Percentiles rank a stretch among this genome's conserved stretches.
phyloP scores from a whole-genome alignment of 2,888 invertebrate species.

The Phaedon cochleariae region DNA sequence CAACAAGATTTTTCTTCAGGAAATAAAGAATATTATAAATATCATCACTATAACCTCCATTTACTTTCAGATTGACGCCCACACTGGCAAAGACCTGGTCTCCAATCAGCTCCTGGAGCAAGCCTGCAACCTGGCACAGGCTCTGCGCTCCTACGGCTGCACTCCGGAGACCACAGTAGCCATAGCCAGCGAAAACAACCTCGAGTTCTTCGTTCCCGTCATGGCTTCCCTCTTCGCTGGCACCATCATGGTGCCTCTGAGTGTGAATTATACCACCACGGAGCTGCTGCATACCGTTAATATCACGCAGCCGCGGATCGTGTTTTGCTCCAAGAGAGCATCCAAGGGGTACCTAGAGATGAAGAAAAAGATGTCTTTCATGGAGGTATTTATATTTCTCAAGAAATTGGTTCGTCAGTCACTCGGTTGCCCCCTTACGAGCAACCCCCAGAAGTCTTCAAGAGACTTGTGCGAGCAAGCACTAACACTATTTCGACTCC shows the following conservation, averaged over 20 bases:
- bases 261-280: constrained; percentile 36
- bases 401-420: too few species aligned
- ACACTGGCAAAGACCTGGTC: constrained; percentile 41
- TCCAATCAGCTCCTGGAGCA: constrained; percentile 41
- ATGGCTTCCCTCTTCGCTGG: constrained; percentile 50
- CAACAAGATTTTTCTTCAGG: too few species aligned
- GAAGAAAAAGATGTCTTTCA: constrained; percentile 46
- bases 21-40: neutral
- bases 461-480: too few species aligned
- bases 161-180: constrained; percentile 43
- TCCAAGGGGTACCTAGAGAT: constrained; percentile 66
- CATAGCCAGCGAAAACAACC: constrained; percentile 49
- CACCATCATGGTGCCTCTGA: constrained; percentile 47
- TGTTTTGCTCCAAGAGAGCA: constrained; percentile 71
- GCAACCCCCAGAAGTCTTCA: too few species aligned
- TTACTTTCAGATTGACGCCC: constrained; percentile 49
- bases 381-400: constrained; percentile 67
- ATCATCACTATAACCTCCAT: neutral
- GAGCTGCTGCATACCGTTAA: constrained; percentile 65
- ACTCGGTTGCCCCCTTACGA: too few species aligned
- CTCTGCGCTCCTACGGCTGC: constrained; percentile 42
- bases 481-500: too few species aligned
- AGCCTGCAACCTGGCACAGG: constrained; percentile 46
- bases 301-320: constrained; percentile 72
- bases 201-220: constrained; percentile 48